Percentiles rank a stretch among this genome's conserved stretches.
Evolutionary conservation across 30 jellyfish, hydroid and myxozoan species (phyloP).

Genomic region (Cassiopea andromeda): DNA sequence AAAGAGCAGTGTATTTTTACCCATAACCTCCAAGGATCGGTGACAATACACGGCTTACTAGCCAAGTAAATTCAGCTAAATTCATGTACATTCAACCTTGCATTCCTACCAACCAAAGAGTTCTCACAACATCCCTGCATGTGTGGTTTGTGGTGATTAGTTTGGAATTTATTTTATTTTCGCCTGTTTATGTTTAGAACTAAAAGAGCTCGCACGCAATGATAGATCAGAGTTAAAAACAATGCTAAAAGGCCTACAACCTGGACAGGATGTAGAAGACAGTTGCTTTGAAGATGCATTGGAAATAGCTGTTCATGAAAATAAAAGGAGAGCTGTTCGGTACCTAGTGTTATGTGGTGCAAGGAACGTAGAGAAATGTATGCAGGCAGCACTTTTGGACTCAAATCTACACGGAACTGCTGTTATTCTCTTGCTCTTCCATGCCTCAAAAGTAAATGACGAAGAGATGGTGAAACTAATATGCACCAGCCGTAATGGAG

Average conservation of each 20-base stretch:
- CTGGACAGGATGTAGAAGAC: slow-evolving; percentile 76
- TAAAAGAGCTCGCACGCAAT: slow-evolving; percentile 52
- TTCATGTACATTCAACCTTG: too few relatives aligned
- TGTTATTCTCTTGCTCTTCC: slow-evolving; percentile 71
- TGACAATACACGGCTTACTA: too few relatives aligned
- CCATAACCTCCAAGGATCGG: too few relatives aligned
- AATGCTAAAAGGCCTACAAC: slow-evolving; percentile 32
- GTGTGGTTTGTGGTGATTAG: neutral
- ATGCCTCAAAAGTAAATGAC: slow-evolving; percentile 81
- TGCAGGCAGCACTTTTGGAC: slow-evolving; percentile 57
- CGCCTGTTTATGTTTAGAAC: slow-evolving; percentile 27
- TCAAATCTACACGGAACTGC: slow-evolving; percentile 61
- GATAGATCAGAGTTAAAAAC: slow-evolving; percentile 43
- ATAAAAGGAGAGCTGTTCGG: slow-evolving; percentile 76
- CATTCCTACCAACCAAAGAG: too few relatives aligned
- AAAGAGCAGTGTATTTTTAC: too few relatives aligned
- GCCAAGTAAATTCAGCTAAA: too few relatives aligned
- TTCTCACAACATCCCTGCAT: neutral
- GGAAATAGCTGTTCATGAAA: slow-evolving; percentile 73
- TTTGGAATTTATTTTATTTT: neutral
- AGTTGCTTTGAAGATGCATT: slow-evolving; percentile 87
- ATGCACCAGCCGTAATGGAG: slow-evolving; percentile 5
- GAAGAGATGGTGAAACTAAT: slow-evolving; percentile 42
- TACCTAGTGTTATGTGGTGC: slow-evolving; percentile 79
- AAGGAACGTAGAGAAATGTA: slow-evolving; percentile 58